Evolutionary conservation across 2,888 invertebrate species (phyloP).

Genomic region (Philereme vetulata): DNA sequence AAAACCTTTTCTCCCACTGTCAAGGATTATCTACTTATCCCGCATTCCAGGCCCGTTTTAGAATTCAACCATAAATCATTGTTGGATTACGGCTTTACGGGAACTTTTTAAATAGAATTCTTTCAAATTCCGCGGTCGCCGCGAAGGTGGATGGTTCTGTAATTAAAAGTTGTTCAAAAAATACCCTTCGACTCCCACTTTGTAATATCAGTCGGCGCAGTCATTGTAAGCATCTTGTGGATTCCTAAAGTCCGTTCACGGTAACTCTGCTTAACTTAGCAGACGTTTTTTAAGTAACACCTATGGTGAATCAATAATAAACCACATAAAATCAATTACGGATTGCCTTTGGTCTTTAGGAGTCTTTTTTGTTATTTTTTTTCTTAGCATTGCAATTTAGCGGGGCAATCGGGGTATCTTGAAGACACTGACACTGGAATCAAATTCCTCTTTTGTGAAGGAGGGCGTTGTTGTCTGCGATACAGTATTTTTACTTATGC

Average conservation of each 20-base stretch:
- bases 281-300: too few relatives aligned
- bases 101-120: constrained; percentile 57
- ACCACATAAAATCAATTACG: too few relatives aligned
- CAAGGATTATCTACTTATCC: constrained; percentile 38
- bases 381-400: too few relatives aligned
- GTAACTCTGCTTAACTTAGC: too few relatives aligned
- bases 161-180: constrained; percentile 55
- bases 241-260: constrained; percentile 24
- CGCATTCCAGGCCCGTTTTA: constrained; percentile 37
- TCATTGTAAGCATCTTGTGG: constrained; percentile 35
- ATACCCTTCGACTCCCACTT: constrained; percentile 39
- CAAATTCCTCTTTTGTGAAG: too few relatives aligned
- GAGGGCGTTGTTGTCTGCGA: too few relatives aligned
- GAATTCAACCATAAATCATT: constrained; percentile 51
- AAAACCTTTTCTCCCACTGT: constrained; percentile 35
- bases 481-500: too few relatives aligned
- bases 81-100: constrained; percentile 48
- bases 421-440: too few relatives aligned
- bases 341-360: too few relatives aligned
- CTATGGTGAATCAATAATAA: too few relatives aligned
- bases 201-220: constrained; percentile 35
- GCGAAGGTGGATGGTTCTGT: constrained; percentile 51
- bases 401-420: too few relatives aligned
- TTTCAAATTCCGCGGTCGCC: constrained; percentile 47
- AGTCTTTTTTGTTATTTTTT: too few relatives aligned